phyloP scores from a whole-genome alignment of 64 coral and sea anemone genomes.

The Actinia tenebrosa region DNA sequence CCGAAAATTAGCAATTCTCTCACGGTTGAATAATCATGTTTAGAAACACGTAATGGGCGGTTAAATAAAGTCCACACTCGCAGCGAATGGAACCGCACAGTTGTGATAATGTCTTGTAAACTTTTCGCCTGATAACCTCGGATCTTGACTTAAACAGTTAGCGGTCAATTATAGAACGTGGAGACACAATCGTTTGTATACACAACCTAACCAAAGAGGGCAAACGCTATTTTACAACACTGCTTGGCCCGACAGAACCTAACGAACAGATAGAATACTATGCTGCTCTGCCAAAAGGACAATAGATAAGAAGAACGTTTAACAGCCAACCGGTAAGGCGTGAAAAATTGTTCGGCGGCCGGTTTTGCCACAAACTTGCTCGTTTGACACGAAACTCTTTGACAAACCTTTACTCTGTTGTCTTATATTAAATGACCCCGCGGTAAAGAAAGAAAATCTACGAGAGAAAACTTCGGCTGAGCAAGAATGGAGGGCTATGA shows the following conservation, averaged over 20 bases:
- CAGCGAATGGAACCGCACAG: not conserved
- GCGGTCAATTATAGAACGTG: constrained; percentile 15
- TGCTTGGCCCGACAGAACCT: not conserved
- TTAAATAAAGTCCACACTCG: not conserved
- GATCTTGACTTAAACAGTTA: constrained; percentile 24
- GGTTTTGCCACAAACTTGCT: not conserved
- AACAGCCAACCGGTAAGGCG: not conserved
- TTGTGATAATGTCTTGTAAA: constrained; percentile 15
- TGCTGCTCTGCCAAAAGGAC: not conserved
- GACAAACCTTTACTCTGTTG: not conserved
- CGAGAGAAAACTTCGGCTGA: not conserved
- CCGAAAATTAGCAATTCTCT: not conserved
- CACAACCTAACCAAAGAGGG: constrained; percentile 13
- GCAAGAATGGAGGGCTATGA: not conserved
- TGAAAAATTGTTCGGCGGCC: not conserved
- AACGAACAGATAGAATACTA: not conserved
- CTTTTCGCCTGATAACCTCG: constrained; percentile 14
- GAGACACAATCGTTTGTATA: constrained; percentile 16
- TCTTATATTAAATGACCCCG: not conserved
- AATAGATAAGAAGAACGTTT: not conserved
- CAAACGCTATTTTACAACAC: not conserved
- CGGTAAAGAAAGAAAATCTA: not conserved
- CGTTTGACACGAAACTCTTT: not conserved
- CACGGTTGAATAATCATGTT: not conserved
- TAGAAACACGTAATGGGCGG: not conserved